These are phyloP conservation scores for Hipparchia semele DNA, from an alignment of 2,888 invertebrate species.

Conservation along the genomic window DNA sequence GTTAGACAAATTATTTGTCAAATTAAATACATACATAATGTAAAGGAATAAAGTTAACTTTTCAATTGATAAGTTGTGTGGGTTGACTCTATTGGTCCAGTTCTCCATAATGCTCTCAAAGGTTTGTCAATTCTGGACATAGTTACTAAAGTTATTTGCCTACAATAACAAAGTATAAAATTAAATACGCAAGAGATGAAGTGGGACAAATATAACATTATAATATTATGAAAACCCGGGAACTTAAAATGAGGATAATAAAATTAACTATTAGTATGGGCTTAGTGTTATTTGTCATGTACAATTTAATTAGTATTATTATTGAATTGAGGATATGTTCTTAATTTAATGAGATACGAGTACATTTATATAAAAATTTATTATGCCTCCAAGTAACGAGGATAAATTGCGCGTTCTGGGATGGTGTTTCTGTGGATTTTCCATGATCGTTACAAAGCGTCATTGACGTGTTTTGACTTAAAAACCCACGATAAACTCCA, in stretches of 20 bases:
- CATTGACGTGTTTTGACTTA: background rate
- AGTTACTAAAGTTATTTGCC: background rate
- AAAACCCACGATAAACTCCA: too few species aligned
- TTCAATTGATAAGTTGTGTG: too few species aligned
- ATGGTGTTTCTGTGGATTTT: conserved; percentile 10
- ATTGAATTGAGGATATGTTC: conserved; percentile 1
- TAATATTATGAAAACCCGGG: background rate
- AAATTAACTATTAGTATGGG: background rate
- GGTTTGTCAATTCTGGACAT: background rate
- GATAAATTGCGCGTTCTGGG: background rate
- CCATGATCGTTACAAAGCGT: background rate
- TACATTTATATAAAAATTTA: background rate
- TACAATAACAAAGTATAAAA: background rate
- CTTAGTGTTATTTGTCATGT: background rate
- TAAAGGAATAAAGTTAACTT: too few species aligned
- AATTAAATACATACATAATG: too few species aligned
- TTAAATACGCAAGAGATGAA: background rate
- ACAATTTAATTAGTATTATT: background rate
- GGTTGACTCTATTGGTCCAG: too few species aligned
- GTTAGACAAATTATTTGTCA: too few species aligned
- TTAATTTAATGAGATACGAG: background rate
- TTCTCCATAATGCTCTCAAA: too few species aligned
- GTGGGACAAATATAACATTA: background rate
- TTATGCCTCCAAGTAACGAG: background rate
- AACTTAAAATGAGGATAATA: conserved; percentile 1